Conservation (phyloP, 2,888 invertebrate genomes). For the Falcaria lacertinaria region DNA sequence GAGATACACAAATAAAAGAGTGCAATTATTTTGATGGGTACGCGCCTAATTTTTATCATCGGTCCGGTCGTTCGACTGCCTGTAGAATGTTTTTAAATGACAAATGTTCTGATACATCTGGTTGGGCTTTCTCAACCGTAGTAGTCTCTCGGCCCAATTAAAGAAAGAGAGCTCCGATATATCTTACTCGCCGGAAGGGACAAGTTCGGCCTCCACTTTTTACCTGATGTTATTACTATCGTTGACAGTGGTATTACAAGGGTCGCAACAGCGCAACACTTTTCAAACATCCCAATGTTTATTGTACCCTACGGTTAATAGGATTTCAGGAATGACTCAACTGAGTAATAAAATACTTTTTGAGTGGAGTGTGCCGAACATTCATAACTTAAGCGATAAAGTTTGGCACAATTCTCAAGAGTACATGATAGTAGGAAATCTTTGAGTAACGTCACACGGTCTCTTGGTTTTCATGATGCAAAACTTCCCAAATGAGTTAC, state of each 20-base stretch:
- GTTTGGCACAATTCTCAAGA: not conserved
- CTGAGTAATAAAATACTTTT: constrained; percentile 2
- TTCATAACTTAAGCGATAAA: not conserved
- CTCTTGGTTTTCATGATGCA: constrained; percentile 53
- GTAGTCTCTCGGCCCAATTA: constrained; percentile 51
- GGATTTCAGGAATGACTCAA: constrained; percentile 33
- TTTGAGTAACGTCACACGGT: constrained; percentile 46
- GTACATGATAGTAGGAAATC: constrained; percentile 11
- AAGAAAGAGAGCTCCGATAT: constrained; percentile 61
- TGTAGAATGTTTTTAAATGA: constrained; percentile 52
- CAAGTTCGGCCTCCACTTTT: constrained; percentile 63
- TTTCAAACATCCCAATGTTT: constrained; percentile 48
- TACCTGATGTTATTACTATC: constrained; percentile 71
- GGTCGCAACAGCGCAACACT: constrained; percentile 52
- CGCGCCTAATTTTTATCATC: constrained; percentile 55
- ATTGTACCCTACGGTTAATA: constrained; percentile 40
- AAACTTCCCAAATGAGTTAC: constrained; percentile 65
- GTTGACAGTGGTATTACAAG: constrained; percentile 67
- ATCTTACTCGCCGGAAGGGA: constrained; percentile 47
- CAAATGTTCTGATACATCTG: constrained; percentile 56
- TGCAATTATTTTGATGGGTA: constrained; percentile 57
- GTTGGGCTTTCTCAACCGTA: constrained; percentile 35
- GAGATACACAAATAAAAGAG: constrained; percentile 50
- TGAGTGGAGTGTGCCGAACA: not conserved
- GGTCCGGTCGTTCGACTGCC: constrained; percentile 40